Percentiles rank a stretch among this genome's conserved stretches.
Evolutionary conservation across 2,888 invertebrate genomes (phyloP).

Genomic region (Pseudococcus jackbeardsleyi): DNA sequence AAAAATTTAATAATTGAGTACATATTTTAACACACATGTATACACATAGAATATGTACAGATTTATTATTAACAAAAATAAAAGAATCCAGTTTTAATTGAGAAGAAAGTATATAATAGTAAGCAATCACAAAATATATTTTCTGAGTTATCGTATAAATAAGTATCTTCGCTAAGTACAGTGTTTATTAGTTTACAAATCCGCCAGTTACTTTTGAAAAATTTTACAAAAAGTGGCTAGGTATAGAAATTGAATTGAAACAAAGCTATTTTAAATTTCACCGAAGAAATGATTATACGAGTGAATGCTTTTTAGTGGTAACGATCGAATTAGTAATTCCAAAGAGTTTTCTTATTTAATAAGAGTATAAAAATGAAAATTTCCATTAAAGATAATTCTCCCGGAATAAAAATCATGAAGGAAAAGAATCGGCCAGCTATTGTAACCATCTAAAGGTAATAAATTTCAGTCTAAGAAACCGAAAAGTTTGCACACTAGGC

Average conservation of each 20-base stretch:
- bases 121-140: constrained; percentile 59
- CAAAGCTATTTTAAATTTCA: no score
- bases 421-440: background rate
- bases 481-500: background rate
- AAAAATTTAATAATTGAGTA: constrained; percentile 61
- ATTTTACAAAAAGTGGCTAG: constrained; percentile 11
- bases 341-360: background rate
- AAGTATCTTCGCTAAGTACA: constrained; percentile 11
- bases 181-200: background rate
- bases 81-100: constrained; percentile 22
- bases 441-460: background rate
- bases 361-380: constrained; percentile 12
- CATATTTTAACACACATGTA: constrained; percentile 61
- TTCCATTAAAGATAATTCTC: background rate
- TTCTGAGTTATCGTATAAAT: constrained; percentile 50
- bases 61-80: constrained; percentile 39
- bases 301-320: constrained; percentile 16
- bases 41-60: constrained; percentile 57
- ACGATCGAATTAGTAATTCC: background rate
- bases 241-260: no score
- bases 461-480: background rate
- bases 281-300: background rate
- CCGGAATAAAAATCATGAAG: background rate
- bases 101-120: constrained; percentile 39
- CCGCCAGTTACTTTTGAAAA: background rate